A percentile compares a stretch with the other conserved stretches of the same genome.
Evolutionary conservation across 1,140 invertebrate species (phyloP).

Genomic region (Cecropterus lyciades): DNA sequence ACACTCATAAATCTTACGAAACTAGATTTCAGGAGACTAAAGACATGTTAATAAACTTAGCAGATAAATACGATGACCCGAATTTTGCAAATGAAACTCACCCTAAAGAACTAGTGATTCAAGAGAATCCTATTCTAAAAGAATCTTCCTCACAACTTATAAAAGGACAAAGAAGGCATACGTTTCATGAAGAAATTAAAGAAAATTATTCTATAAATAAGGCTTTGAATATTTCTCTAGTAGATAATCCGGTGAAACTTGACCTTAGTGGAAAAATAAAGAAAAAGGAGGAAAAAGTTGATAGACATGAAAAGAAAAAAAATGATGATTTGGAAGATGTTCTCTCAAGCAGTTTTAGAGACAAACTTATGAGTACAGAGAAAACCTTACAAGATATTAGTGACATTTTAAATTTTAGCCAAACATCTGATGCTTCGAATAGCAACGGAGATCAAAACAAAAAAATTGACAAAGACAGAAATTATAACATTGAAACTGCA

Average conservation of each 20-base stretch:
- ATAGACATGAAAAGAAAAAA: slow-evolving; percentile 33
- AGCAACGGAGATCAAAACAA: neutral
- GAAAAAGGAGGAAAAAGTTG: slow-evolving; percentile 22
- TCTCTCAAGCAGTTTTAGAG: slow-evolving; percentile 60
- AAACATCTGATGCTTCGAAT: neutral
- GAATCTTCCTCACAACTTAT: slow-evolving; percentile 62
- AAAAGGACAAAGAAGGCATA: slow-evolving; percentile 46
- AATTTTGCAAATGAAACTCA: slow-evolving; percentile 27
- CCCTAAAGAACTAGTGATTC: slow-evolving; percentile 39
- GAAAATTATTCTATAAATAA: slow-evolving; percentile 69
- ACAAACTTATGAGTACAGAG: slow-evolving; percentile 68
- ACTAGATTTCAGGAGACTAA: slow-evolving; percentile 73
- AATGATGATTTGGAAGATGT: slow-evolving; percentile 45
- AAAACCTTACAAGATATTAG: slow-evolving; percentile 62
- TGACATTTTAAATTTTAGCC: slow-evolving; percentile 47
- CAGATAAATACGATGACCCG: slow-evolving; percentile 65
- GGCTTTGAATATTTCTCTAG: slow-evolving; percentile 68
- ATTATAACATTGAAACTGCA: neutral
- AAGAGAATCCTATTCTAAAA: slow-evolving; percentile 57
- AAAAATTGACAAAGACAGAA: neutral
- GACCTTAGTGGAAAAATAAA: slow-evolving; percentile 46
- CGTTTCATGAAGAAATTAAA: slow-evolving; percentile 58
- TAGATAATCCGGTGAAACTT: slow-evolving; percentile 58
- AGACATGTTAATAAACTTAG: slow-evolving; percentile 66
- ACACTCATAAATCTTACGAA: slow-evolving; percentile 73